A percentile compares a stretch with the other conserved stretches of the same genome.
These are phyloP conservation scores for Synaphobranchus kaupii DNA, from an alignment of 2,797 vertebrate genomes.

Conservation along the genomic window DNA sequence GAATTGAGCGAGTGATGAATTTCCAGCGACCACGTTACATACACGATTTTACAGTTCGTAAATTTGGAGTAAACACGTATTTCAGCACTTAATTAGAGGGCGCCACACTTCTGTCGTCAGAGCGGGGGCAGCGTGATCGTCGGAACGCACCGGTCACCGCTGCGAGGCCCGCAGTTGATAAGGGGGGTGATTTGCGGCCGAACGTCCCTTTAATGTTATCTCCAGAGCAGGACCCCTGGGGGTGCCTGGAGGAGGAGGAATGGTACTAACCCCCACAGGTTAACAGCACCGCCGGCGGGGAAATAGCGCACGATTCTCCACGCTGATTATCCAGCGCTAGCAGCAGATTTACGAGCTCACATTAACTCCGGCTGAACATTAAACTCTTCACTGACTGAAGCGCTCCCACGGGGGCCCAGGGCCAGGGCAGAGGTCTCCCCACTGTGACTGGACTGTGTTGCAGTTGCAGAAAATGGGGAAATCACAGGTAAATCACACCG, in stretches of 20 bases:
- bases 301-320: slow-evolving; percentile 7
- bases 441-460: neutral
- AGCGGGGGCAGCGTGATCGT: neutral
- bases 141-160: neutral
- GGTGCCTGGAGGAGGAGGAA: neutral
- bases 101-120: neutral
- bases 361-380: neutral
- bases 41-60: neutral
- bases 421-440: neutral
- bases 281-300: neutral
- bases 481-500: neutral
- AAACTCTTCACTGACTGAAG: neutral
- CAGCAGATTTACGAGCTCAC: slow-evolving; percentile 13
- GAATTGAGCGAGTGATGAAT: neutral
- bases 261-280: neutral
- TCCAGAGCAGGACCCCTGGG: slow-evolving; percentile 2
- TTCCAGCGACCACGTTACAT: neutral
- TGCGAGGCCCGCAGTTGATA: neutral
- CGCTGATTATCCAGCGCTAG: neutral
- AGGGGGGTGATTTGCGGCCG: neutral
- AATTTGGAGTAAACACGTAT: neutral
- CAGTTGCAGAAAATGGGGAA: neutral
- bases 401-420: neutral
- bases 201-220: slow-evolving; percentile 11
- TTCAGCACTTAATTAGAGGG: slow-evolving; percentile 6